Base-by-base conservation (phyloP, 1,140 invertebrate species). In the Rhagoletis zephyria region DNA sequence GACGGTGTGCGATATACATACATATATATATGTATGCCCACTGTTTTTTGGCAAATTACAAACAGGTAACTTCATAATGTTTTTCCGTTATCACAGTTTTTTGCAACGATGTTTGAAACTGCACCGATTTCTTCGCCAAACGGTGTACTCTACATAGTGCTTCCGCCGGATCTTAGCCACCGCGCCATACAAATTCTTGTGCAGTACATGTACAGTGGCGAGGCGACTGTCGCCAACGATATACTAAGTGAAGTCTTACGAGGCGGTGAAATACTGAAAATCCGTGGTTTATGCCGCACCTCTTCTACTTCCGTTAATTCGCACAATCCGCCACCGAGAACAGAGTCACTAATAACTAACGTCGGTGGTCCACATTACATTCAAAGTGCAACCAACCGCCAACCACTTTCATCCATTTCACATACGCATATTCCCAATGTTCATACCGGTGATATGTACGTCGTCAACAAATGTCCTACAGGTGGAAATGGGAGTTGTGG, bases 181-280 rank as follows among this genome's bases (percentile, higher is more conserved):
- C 95, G 96, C 87, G 96, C 96, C 2, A 93, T 97, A 87, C 96
- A 96, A 91, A 96, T 96, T 85, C 94, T 97, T 1, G 95, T 97
- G n/a, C 96, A 97, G 90, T 97, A 97, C 90, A 97, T 97, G 96
- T 97, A 97, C 93, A 96, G 95, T 92, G 96, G 96, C 3, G 96
- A 97, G 93, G 96, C 96, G 48, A 97, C 96, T 30, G 96, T 97
- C 7, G 96, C 96, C 87, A 97, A 97, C 92, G 96, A 97, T 90
- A 96, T 97, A 48, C 91, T 97, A 70, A 96, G 96, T 89, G 95
- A 95, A 87, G 96, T 97, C 1, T 90, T 97, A 64, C 95, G 96
- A 91, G 96, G 96, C 0, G 96, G 96, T 0, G 96, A 97, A 90
- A 95, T 97, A 6, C 90, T 97, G 0, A 95, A 96, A 90, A 96